Evolutionary conservation across 2,797 vertebrate species (phyloP).

Genomic region (Diceros bicornis): DNA sequence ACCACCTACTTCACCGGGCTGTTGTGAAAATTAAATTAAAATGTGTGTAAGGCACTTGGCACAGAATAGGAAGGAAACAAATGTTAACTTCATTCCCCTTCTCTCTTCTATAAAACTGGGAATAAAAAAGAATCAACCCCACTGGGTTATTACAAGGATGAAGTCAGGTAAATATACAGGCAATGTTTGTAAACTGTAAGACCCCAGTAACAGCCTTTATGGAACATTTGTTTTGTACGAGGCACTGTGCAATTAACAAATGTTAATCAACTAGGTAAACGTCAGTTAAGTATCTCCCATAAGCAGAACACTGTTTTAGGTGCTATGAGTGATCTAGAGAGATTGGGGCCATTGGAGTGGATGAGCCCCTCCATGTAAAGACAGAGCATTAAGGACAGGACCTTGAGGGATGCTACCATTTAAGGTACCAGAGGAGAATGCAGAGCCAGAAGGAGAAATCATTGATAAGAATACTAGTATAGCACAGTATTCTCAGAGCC

Average conservation of each 20-base stretch:
- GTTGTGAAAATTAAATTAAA: constrained; percentile 76
- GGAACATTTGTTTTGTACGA: constrained; percentile 52
- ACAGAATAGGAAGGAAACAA: constrained; percentile 61
- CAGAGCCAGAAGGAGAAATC: constrained; percentile 30
- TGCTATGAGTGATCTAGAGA: constrained; percentile 38
- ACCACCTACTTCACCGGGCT: constrained; percentile 64
- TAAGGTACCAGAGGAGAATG: background rate
- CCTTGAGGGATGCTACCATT: constrained; percentile 26
- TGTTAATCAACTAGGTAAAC: constrained; percentile 62
- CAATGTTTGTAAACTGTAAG: constrained; percentile 63
- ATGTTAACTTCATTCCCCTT: constrained; percentile 29
- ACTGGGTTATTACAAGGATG: constrained; percentile 25
- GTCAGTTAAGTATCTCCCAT: constrained; percentile 26
- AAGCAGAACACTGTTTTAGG: constrained; percentile 13
- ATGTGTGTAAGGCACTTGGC: constrained; percentile 65
- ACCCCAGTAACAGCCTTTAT: constrained; percentile 12
- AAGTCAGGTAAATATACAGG: constrained; percentile 55
- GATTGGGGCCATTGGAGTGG: background rate
- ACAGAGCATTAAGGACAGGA: constrained; percentile 4
- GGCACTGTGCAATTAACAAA: constrained; percentile 54
- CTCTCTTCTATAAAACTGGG: constrained; percentile 52
- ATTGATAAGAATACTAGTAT: background rate
- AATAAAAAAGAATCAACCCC: constrained; percentile 63
- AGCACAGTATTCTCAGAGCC: constrained; percentile 8
- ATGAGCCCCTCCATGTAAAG: background rate